Conservation (phyloP, 2,888 invertebrate genomes). For the Drosophila parthenogenetica region DNA sequence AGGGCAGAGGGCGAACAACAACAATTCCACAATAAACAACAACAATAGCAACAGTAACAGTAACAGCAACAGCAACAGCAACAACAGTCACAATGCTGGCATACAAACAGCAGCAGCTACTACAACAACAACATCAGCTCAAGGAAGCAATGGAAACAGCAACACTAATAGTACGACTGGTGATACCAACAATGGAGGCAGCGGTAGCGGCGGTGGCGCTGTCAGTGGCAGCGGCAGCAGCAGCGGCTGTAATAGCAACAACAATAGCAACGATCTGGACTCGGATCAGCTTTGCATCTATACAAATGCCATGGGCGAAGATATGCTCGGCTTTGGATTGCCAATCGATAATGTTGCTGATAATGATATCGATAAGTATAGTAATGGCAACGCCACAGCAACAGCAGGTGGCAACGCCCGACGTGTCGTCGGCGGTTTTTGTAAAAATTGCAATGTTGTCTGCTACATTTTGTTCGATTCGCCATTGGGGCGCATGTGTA, state of each 20-base stretch:
- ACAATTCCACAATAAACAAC: conserved; percentile 45
- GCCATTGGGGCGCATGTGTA: conserved; percentile 92
- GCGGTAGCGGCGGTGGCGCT: conserved; percentile 40
- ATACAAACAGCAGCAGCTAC: conserved; percentile 9
- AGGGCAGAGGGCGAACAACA: conserved; percentile 57
- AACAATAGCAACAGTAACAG: conserved; percentile 51
- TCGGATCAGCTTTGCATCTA: conserved; percentile 58
- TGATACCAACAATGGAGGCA: conserved; percentile 32
- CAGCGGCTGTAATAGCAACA: conserved; percentile 51
- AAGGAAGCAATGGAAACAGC: conserved; percentile 30
- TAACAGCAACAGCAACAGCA: conserved; percentile 14
- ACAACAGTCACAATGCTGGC: conserved; percentile 27
- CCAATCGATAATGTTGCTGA: conserved; percentile 50
- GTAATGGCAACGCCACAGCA: conserved; percentile 28
- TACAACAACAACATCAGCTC: conserved; percentile 12
- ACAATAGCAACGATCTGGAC: conserved; percentile 55
- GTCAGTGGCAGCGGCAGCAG: conserved; percentile 42
- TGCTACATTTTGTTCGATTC: conserved; percentile 91
- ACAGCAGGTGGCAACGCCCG: conserved; percentile 31
- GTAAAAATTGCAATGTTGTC: conserved; percentile 89
- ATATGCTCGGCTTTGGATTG: conserved; percentile 61
- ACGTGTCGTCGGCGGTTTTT: conserved; percentile 79
- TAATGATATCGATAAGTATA: conserved; percentile 34
- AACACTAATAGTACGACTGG: conserved; percentile 19
- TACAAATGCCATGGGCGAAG: conserved; percentile 49